Evolutionary conservation across 2,888 invertebrate genomes (phyloP).

Genomic region (Drosophila eohydei): DNA sequence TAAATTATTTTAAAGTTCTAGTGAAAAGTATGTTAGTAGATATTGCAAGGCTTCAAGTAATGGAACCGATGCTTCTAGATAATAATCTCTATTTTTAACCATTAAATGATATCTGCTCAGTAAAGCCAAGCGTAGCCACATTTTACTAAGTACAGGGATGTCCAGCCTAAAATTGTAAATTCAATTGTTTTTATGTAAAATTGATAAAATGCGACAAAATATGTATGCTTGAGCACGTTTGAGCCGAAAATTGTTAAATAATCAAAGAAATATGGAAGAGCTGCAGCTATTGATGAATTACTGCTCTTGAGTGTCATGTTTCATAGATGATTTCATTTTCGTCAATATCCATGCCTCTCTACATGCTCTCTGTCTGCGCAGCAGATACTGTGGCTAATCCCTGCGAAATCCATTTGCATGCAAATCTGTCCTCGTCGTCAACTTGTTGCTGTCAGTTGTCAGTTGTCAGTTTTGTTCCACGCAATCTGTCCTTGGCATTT

Average conservation of each 20-base stretch:
- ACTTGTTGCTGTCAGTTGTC: slow-evolving; percentile 70
- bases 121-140: no score
- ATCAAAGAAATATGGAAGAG: background rate
- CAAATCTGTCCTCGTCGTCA: slow-evolving; percentile 6
- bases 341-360: background rate
- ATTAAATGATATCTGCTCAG: no score
- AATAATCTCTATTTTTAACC: background rate
- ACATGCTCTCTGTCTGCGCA: no score
- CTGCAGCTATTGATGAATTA: background rate
- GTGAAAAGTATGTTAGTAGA: background rate
- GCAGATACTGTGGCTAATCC: background rate
- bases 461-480: slow-evolving; percentile 42
- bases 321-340: background rate
- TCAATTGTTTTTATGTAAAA: background rate
- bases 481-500: slow-evolving; percentile 31
- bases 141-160: no score
- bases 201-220: background rate
- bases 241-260: no score
- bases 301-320: background rate
- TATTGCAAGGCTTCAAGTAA: background rate
- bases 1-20: background rate
- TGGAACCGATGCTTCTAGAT: background rate
- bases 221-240: no score
- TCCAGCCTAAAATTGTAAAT: background rate
- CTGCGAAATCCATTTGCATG: background rate